Evolutionary conservation across 2,888 invertebrate genomes (phyloP).

Genomic region (Pyrrhosoma nymphula): DNA sequence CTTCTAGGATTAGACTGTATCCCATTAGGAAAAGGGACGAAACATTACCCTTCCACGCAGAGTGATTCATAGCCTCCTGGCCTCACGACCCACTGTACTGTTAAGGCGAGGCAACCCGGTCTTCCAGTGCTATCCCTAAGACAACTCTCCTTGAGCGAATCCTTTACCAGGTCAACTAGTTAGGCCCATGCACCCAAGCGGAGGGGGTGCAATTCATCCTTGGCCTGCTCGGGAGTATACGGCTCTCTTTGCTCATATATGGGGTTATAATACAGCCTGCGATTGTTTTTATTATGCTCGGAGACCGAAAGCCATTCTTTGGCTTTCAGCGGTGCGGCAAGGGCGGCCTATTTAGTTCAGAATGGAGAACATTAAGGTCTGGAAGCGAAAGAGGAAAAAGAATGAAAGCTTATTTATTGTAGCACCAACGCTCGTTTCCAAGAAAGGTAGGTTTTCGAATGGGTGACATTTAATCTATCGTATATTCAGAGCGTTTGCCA

Average conservation of each 20-base stretch:
- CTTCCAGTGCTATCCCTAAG: not conserved
- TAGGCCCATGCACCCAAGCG: not conserved
- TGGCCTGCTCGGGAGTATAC: not conserved
- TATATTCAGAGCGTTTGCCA: not conserved
- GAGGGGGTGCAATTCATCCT: constrained; percentile 19
- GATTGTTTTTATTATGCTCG: not conserved
- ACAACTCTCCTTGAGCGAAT: not conserved
- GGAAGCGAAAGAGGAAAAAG: not conserved
- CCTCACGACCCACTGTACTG: not conserved
- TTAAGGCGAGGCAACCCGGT: not conserved
- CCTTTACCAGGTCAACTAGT: constrained; percentile 25
- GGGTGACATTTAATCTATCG: not conserved
- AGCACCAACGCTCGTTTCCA: not conserved
- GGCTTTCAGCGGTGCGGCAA: not conserved
- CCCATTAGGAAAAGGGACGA: not conserved
- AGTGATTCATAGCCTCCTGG: not conserved
- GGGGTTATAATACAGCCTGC: not conserved
- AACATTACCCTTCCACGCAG: not conserved
- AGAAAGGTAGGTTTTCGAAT: not conserved
- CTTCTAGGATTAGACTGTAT: not conserved
- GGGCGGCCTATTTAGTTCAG: not conserved
- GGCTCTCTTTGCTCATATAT: not conserved
- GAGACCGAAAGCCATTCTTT: not conserved
- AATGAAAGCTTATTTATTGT: not conserved
- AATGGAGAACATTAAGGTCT: not conserved